A percentile compares a stretch with the other conserved stretches of the same genome.
Evolutionary conservation across 2,113 vertebrate species (phyloP).

Genomic region (Salvelinus namaycush): DNA sequence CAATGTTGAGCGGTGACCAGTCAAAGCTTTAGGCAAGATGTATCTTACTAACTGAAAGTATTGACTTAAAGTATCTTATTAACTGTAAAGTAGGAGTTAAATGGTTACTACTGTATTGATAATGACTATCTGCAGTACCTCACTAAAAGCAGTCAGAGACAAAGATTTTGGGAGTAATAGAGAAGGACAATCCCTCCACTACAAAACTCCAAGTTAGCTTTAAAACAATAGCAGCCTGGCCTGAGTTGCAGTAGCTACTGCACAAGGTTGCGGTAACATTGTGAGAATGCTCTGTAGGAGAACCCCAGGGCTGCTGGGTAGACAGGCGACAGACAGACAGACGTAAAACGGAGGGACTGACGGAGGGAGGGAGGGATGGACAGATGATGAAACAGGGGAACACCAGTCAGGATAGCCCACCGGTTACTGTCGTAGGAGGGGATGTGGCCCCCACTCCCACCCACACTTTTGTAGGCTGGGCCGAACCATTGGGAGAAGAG

Average conservation of each 20-base stretch:
- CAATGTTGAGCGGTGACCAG: background rate
- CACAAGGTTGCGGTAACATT: background rate
- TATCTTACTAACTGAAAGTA: too few relatives aligned
- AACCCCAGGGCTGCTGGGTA: slow-evolving; percentile 50
- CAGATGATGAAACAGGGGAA: slow-evolving; percentile 48
- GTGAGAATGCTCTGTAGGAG: slow-evolving; percentile 30
- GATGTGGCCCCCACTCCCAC: slow-evolving; percentile 69
- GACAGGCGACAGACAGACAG: slow-evolving; percentile 60
- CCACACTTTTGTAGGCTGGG: slow-evolving; percentile 73
- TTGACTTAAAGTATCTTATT: too few relatives aligned
- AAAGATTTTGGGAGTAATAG: background rate
- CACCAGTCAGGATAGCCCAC: slow-evolving; percentile 76
- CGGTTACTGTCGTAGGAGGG: slow-evolving; percentile 77
- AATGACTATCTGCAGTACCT: background rate
- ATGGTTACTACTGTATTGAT: too few relatives aligned
- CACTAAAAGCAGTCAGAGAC: background rate
- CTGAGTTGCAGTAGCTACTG: background rate
- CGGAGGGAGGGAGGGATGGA: slow-evolving; percentile 57
- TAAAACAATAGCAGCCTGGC: slow-evolving; percentile 22
- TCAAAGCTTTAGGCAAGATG: background rate
- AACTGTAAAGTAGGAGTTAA: background rate
- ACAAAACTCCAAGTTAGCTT: slow-evolving; percentile 22
- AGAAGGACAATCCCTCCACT: slow-evolving; percentile 11
- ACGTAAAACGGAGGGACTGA: slow-evolving; percentile 14
- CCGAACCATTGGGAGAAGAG: slow-evolving; percentile 58